phyloP scores from a whole-genome alignment of 2,113 vertebrate species.

The Ciconia boyciana region DNA sequence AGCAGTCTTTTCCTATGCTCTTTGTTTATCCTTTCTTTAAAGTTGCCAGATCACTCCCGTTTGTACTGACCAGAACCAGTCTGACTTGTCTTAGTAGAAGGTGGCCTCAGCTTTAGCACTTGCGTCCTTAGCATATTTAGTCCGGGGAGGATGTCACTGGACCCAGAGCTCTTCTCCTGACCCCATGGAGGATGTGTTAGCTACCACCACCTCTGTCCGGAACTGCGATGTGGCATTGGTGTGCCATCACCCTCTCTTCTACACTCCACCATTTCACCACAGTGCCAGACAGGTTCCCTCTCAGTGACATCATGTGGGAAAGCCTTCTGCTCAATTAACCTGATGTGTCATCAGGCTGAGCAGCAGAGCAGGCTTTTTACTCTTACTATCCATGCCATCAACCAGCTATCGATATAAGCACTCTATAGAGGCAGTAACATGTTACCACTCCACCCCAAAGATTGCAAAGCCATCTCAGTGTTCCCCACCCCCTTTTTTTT shows the following conservation, averaged over 20 bases:
- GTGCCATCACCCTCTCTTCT: neutral
- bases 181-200: neutral
- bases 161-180: neutral
- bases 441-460: neutral
- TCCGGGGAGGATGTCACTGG: neutral
- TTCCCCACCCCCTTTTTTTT: neutral
- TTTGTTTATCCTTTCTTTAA: neutral
- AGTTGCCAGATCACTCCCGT: neutral
- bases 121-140: neutral
- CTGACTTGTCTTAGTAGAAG: neutral
- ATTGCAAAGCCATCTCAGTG: neutral
- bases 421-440: neutral
- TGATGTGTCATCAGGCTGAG: accelerated
- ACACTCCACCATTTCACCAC: neutral
- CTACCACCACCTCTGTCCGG: neutral
- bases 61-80: neutral
- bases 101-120: neutral
- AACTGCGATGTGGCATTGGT: neutral
- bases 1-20: neutral
- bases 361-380: neutral
- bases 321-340: neutral
- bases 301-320: neutral
- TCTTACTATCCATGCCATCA: neutral
- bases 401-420: neutral
- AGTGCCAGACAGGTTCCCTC: neutral